Evolutionary conservation across 2,797 vertebrate species (phyloP), one percentile per base, ranked within the genome.

Genomic region (Falco rusticolus): DNA sequence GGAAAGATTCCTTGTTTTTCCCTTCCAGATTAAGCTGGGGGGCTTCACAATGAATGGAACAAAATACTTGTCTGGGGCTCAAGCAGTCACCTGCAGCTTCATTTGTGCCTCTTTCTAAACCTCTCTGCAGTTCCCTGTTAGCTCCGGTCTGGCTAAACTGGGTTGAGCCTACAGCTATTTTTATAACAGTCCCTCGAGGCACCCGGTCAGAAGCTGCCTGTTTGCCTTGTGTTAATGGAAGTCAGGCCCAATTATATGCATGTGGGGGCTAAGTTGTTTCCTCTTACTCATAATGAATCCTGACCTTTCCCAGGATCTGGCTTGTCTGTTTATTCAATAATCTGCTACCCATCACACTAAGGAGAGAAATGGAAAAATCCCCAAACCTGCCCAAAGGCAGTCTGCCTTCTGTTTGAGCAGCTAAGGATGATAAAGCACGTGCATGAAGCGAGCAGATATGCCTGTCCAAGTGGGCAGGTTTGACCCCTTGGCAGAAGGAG

Each of bases 271-370:
- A 85, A 87, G 87, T 72, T 92, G 60, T 91, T 97, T 94, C 90
- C 90, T 95, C 72, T 94, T 89, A 75, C 81, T 93, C 79, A 51
- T 91, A 91, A 95, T 89, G 91, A 95, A 88, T 94, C 69, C 76
- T 96, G 94, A 95, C 84, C 89, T 97, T 97, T 97, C 95, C 84
- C 94, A 97, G 90, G 92, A 60, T 93, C 87, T 96, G 89, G 12
- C 84, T 91, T 89, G 65, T 83, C 94, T 96, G 71, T 94, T 96
- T 93, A 80, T 92, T 96, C 78, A 96, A 88, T 95, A 89, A 66
- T 78, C 65, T 2, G 2, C 61, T 83, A 71, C 81, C 24, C 86
- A n/a, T 68, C 86, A 48, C 61, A 8, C 61, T 85, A n/a, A 88
- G 54, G 70, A 71, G 54, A 72, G 41, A 79, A 94, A 84, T 19